Evolutionary conservation across 1,140 invertebrate species (phyloP).

Genomic region (Eubasilissa regina): DNA sequence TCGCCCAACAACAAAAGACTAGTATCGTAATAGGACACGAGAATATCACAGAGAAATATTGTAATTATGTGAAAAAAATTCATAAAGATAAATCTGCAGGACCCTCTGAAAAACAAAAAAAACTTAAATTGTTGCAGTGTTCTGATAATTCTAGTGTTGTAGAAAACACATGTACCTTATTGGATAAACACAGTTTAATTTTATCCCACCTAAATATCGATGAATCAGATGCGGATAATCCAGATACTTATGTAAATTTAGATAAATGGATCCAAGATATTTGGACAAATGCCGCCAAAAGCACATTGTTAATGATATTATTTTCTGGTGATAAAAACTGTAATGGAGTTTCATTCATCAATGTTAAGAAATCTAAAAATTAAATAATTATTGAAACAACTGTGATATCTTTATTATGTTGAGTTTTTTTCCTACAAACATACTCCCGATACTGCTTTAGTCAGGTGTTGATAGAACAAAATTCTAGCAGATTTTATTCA

Average conservation of each 20-base stretch:
- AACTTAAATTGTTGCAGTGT: conserved; percentile 70
- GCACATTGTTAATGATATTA: conserved; percentile 74
- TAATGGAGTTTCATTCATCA: conserved; percentile 59
- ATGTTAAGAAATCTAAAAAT: conserved; percentile 50
- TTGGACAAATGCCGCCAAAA: conserved; percentile 72
- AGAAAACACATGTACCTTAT: conserved; percentile 61
- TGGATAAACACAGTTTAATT: conserved; percentile 72
- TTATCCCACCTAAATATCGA: conserved; percentile 76
- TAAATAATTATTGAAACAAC: background rate
- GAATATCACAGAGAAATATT: conserved; percentile 75
- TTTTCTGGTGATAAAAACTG: conserved; percentile 70
- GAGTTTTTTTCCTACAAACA: too few relatives aligned
- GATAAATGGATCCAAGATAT: conserved; percentile 77
- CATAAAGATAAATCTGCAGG: conserved; percentile 60
- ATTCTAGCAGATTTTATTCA: too few relatives aligned
- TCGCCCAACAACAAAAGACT: conserved; percentile 76
- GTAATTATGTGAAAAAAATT: conserved; percentile 68
- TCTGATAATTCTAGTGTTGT: conserved; percentile 68
- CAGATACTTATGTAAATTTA: conserved; percentile 70
- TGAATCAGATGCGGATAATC: conserved; percentile 64
- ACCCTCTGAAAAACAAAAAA: conserved; percentile 62
- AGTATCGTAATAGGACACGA: conserved; percentile 74
- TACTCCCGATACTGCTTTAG: too few relatives aligned
- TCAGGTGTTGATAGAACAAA: too few relatives aligned
- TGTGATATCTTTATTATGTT: too few relatives aligned